phyloP scores from a whole-genome alignment of 1,140 invertebrate genomes.

The Brachionus rubens region DNA sequence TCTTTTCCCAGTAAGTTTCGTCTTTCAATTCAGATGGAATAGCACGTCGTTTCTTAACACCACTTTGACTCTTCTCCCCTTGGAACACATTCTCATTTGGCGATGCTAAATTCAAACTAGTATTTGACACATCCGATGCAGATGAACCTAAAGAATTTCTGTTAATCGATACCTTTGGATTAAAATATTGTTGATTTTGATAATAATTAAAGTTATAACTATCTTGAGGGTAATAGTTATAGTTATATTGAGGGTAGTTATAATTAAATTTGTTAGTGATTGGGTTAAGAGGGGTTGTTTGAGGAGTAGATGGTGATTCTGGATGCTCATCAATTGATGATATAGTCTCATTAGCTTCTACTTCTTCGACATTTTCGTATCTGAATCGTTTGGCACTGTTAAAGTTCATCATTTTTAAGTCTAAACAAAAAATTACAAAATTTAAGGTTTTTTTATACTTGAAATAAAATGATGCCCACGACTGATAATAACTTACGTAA shows the following conservation, averaged over 20 bases:
- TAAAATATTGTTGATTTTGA: background rate
- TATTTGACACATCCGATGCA: background rate
- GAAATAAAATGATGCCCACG: no score
- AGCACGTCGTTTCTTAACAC: constrained; percentile 54
- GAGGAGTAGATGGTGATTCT: background rate
- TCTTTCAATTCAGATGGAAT: constrained; percentile 57
- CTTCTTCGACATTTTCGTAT: background rate
- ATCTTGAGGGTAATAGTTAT: background rate
- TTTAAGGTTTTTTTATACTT: no score
- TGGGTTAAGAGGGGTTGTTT: background rate
- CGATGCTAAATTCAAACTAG: background rate
- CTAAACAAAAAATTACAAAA: no score
- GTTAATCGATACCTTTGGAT: background rate
- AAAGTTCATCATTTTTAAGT: background rate
- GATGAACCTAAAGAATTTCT: background rate
- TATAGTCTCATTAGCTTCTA: background rate
- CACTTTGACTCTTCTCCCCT: no score
- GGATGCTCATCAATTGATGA: constrained; percentile 9
- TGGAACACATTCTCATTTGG: no score
- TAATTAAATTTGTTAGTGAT: background rate
- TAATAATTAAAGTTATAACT: constrained; percentile 10
- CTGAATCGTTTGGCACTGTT: constrained; percentile 9
- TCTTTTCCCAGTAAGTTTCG: constrained; percentile 58
- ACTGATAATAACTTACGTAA: background rate
- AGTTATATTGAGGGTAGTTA: background rate